phyloP scores from a whole-genome alignment of 1,140 invertebrate genomes.

The Drosophila takahashii region DNA sequence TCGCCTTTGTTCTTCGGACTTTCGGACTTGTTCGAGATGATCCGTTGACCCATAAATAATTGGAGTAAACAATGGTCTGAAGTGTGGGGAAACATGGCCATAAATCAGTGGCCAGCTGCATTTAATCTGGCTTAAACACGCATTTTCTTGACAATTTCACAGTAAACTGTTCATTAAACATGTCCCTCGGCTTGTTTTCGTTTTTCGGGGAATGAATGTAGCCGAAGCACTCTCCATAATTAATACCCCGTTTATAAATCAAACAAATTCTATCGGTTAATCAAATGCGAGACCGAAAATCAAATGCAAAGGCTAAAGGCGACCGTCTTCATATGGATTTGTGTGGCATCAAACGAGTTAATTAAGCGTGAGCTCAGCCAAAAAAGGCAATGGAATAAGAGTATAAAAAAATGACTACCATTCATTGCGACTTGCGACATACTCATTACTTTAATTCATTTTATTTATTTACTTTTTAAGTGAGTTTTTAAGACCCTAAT shows the following conservation, averaged over 20 bases:
- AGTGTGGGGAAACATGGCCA: slow-evolving; percentile 30
- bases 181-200: slow-evolving; percentile 35
- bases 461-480: no score
- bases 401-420: background rate
- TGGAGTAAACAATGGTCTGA: slow-evolving; percentile 67
- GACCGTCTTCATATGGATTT: slow-evolving; percentile 1
- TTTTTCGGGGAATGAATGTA: slow-evolving; percentile 43
- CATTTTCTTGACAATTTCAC: slow-evolving; percentile 82
- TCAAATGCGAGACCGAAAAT: slow-evolving; percentile 60
- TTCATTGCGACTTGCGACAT: background rate
- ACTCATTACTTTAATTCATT: background rate
- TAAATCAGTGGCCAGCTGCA: slow-evolving; percentile 69
- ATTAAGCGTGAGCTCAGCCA: slow-evolving; percentile 55
- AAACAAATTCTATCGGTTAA: slow-evolving; percentile 67
- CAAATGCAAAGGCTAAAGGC: background rate
- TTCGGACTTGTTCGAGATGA: slow-evolving; percentile 49
- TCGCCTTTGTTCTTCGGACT: background rate
- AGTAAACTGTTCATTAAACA: slow-evolving; percentile 68
- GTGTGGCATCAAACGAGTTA: slow-evolving; percentile 70
- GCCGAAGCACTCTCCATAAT: slow-evolving; percentile 54
- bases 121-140: slow-evolving; percentile 81
- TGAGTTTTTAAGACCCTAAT: no score
- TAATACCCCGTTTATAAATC: slow-evolving; percentile 72
- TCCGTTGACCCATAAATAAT: slow-evolving; percentile 77
- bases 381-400: background rate